Conservation (phyloP, 2,888 invertebrate species). For the Chloroclystis v-ata region DNA sequence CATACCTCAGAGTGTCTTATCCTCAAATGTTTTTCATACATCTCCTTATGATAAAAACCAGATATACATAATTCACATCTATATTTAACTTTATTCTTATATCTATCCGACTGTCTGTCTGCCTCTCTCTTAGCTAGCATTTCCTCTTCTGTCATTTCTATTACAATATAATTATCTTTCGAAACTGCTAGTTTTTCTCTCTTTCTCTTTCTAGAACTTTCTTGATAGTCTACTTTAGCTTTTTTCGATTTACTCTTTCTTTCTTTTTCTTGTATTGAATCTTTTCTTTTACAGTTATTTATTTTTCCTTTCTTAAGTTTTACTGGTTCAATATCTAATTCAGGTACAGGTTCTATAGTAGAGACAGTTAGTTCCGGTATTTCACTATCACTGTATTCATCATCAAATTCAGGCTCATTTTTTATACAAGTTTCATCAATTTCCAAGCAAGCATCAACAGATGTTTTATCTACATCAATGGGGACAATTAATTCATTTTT, state of each 20-base stretch:
- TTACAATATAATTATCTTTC: conserved; percentile 16
- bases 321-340: neutral
- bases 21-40: conserved; percentile 14
- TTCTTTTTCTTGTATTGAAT: conserved; percentile 2
- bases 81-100: conserved; percentile 15
- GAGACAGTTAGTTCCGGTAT: conserved; percentile 1
- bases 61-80: conserved; percentile 14
- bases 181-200: neutral
- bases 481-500: neutral
- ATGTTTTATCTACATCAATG: neutral
- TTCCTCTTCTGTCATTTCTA: conserved; percentile 13
- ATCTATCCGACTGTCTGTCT: conserved; percentile 14
- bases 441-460: neutral
- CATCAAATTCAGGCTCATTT: conserved; percentile 5
- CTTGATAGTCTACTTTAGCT: neutral
- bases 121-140: conserved; percentile 8
- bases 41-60: conserved; percentile 13
- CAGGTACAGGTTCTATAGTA: neutral
- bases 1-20: conserved; percentile 16
- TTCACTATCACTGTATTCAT: conserved; percentile 2
- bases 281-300: neutral
- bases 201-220: neutral
- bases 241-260: neutral
- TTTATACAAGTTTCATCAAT: conserved; percentile 9
- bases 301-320: conserved; percentile 1